These are phyloP conservation scores for Brachypteracias leptosomus DNA, from an alignment of 2,113 vertebrate species.

Conservation along the genomic window DNA sequence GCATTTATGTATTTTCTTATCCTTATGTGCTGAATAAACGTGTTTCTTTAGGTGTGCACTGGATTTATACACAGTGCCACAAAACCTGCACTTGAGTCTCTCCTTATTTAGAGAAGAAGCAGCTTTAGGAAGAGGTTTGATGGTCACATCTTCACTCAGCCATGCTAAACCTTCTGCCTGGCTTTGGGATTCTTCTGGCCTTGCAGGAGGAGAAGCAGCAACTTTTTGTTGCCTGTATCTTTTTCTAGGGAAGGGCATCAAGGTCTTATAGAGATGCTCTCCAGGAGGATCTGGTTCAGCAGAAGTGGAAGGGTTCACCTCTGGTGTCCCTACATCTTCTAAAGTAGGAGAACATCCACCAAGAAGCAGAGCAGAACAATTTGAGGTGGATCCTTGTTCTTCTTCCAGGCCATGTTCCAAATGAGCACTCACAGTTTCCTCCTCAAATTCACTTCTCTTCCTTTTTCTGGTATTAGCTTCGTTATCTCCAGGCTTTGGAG, in stretches of 20 bases:
- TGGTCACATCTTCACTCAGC: not conserved
- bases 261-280: not conserved
- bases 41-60: constrained; percentile 5
- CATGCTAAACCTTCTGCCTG: not conserved
- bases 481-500: not conserved
- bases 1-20: constrained; percentile 45
- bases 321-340: not conserved
- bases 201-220: not conserved
- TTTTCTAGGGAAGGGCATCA: not conserved
- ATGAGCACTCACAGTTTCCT: not conserved
- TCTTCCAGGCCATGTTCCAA: not conserved
- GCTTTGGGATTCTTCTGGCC: not conserved
- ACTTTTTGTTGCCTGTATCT: not conserved
- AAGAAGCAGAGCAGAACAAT: not conserved
- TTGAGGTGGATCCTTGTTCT: not conserved
- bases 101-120: not conserved
- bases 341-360: not conserved
- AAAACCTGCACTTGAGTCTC: constrained; percentile 41
- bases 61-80: not conserved
- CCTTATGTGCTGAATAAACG: constrained; percentile 29
- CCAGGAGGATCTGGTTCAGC: not conserved
- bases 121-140: not conserved
- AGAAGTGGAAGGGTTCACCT: not conserved
- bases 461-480: not conserved
- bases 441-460: not conserved